Evolutionary conservation across 2,888 invertebrate genomes (phyloP).

Genomic region (Alviniconcha strummeri): DNA sequence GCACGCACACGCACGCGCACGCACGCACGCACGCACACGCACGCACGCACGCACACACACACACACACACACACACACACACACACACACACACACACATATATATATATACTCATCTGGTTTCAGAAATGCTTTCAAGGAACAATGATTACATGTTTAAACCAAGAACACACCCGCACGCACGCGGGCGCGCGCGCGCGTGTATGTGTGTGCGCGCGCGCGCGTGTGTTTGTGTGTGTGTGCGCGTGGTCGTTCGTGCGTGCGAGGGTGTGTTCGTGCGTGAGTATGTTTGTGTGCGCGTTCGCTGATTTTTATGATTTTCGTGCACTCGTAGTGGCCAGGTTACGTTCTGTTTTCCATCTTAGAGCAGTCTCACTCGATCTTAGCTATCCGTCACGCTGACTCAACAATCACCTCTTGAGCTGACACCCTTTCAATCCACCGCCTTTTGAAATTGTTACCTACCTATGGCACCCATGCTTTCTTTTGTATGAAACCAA

Average conservation of each 20-base stretch:
- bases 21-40: slow-evolving; percentile 6
- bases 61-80: background rate
- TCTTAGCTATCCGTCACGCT: too few species aligned
- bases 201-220: background rate
- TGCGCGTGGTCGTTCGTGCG: background rate
- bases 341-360: too few species aligned
- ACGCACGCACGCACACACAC: background rate
- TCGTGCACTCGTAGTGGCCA: too few species aligned
- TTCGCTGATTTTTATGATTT: background rate
- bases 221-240: background rate
- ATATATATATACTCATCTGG: background rate
- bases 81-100: background rate
- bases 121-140: too few species aligned
- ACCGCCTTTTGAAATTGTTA: too few species aligned
- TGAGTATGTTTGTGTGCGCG: slow-evolving; percentile 10
- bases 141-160: too few species aligned
- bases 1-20: slow-evolving; percentile 1
- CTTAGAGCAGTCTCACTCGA: too few species aligned
- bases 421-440: too few species aligned
- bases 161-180: background rate
- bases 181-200: background rate
- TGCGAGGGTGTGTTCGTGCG: background rate
- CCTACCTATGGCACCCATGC: too few species aligned
- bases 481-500: too few species aligned
- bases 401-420: too few species aligned